A percentile compares a stretch with the other conserved stretches of the same genome.
Evolutionary conservation across 2,888 invertebrate species (phyloP).

Genomic region (Callinectes sapidus): DNA sequence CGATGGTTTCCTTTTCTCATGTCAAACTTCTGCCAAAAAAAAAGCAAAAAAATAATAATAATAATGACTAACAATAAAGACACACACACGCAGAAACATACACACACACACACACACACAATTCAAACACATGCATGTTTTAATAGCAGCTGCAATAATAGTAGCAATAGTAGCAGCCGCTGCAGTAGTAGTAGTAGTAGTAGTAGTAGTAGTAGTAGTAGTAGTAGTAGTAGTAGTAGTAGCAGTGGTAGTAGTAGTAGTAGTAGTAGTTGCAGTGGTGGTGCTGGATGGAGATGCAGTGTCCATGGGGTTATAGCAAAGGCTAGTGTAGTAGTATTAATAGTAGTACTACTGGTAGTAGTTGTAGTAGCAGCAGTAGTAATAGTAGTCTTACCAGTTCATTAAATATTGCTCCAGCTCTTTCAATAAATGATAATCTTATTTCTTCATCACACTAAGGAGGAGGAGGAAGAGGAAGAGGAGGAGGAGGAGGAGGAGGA

Average conservation of each 20-base stretch:
- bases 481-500: background rate
- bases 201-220: background rate
- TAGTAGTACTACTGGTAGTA: background rate
- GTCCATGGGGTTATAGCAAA: too few relatives aligned
- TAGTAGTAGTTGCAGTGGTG: background rate
- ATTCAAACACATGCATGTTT: background rate
- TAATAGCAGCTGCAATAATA: conserved; percentile 13
- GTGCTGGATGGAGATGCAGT: background rate
- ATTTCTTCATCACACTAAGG: conserved; percentile 18
- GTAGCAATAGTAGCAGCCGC: conserved; percentile 13
- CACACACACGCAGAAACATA: background rate
- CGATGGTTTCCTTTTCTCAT: background rate
- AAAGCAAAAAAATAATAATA: background rate
- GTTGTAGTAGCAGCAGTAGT: background rate
- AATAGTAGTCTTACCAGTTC: conserved; percentile 17
- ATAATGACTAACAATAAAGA: background rate
- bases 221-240: conserved; percentile 16
- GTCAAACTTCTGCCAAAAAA: background rate
- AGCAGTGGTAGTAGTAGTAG: conserved; percentile 10
- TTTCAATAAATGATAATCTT: conserved; percentile 41
- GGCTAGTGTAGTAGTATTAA: background rate
- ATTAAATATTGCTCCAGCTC: conserved; percentile 41
- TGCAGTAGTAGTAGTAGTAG: conserved; percentile 23
- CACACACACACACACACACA: background rate
- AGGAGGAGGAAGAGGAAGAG: background rate